Evolutionary conservation across 2,888 invertebrate species (phyloP).

Genomic region (Cecidostiba fungosa): DNA sequence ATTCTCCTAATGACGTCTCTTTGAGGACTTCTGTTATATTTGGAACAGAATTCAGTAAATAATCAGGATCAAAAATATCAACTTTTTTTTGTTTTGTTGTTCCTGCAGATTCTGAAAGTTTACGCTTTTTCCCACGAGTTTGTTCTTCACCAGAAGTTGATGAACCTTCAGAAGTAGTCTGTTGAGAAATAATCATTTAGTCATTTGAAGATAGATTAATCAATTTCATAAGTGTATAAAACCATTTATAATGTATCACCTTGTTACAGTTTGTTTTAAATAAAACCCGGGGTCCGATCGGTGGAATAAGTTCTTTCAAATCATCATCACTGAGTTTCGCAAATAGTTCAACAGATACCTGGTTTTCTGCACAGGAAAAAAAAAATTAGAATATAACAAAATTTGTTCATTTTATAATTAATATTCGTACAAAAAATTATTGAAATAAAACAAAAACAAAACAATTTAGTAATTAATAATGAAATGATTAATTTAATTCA

Average conservation of each 20-base stretch:
- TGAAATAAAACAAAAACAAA: too few relatives aligned
- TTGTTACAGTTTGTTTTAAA: neutral
- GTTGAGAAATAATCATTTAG: neutral
- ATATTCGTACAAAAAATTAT: too few relatives aligned
- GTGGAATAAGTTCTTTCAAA: slow-evolving; percentile 17
- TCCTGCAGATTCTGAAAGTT: neutral
- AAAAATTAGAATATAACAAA: neutral
- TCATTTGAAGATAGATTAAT: too few relatives aligned
- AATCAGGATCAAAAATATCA: neutral
- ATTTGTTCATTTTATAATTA: neutral
- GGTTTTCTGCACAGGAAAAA: neutral
- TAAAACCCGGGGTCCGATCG: neutral
- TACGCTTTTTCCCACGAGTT: neutral
- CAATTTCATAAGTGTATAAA: too few relatives aligned
- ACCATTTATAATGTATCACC: too few relatives aligned
- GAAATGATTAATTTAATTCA: too few relatives aligned
- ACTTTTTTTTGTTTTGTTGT: neutral
- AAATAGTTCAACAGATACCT: slow-evolving; percentile 3
- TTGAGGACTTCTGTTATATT: neutral
- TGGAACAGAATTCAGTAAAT: neutral
- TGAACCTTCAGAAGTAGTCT: neutral
- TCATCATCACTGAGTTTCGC: neutral
- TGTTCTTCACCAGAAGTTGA: neutral
- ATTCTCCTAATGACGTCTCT: neutral
- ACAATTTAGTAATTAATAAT: too few relatives aligned